Conservation (phyloP, 2,113 vertebrate genomes). For the Xenotilapia leptura region DNA sequence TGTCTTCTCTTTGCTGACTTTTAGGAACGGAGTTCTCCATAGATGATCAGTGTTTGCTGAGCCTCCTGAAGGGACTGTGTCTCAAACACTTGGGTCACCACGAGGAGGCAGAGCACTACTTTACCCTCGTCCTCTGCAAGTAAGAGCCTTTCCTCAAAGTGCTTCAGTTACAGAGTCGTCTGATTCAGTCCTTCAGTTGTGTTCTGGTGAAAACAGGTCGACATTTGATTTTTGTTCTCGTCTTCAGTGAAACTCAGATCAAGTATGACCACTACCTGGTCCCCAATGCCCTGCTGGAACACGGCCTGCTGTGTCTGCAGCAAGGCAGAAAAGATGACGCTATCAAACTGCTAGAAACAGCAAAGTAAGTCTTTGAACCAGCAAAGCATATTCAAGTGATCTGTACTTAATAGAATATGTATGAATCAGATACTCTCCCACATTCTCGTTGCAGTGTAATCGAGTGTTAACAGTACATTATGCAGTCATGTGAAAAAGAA, state of each 20-base stretch:
- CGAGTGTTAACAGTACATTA: not conserved
- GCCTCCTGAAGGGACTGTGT: slow-evolving; percentile 89
- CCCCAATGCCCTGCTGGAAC: slow-evolving; percentile 90
- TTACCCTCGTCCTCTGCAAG: slow-evolving; percentile 88
- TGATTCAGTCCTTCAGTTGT: not conserved
- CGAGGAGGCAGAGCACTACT: slow-evolving; percentile 88
- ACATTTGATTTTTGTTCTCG: not conserved
- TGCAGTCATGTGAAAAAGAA: not conserved
- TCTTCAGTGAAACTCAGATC: slow-evolving; percentile 88
- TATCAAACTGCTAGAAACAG: slow-evolving; percentile 83
- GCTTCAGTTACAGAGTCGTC: not conserved
- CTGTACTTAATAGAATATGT: not conserved
- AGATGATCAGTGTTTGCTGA: slow-evolving; percentile 90
- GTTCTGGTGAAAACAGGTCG: not conserved
- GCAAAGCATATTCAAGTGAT: not conserved
- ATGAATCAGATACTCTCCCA: not conserved
- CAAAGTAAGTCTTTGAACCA: slow-evolving; percentile 78
- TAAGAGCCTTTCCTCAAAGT: slow-evolving; percentile 60
- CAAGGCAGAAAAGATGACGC: slow-evolving; percentile 82
- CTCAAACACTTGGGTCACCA: slow-evolving; percentile 87
- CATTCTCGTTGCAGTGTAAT: not conserved
- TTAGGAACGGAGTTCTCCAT: slow-evolving; percentile 81
- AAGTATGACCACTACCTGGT: slow-evolving; percentile 96
- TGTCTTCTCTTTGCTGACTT: not conserved
- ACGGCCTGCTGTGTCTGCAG: slow-evolving; percentile 87